These are phyloP conservation scores for Stenodera caucasica DNA, from an alignment of 2,888 invertebrate genomes.

Conservation along the genomic window DNA sequence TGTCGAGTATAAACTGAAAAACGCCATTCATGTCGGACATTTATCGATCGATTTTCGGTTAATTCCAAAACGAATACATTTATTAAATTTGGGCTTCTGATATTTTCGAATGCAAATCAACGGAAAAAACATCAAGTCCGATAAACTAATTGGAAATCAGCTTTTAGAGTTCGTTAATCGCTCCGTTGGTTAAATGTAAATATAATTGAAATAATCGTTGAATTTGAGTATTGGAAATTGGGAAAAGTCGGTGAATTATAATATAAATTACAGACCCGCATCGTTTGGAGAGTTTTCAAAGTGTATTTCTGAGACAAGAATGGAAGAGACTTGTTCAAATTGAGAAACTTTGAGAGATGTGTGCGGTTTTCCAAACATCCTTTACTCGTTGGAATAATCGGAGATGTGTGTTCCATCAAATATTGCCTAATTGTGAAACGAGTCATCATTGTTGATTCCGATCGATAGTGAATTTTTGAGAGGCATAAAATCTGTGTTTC, in stretches of 20 bases:
- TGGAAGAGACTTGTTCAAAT: not conserved
- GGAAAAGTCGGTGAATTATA: too few species aligned
- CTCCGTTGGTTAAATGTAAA: too few species aligned
- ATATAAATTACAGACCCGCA: not conserved
- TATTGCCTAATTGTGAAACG: too few species aligned
- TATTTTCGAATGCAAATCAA: too few species aligned
- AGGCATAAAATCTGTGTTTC: not conserved
- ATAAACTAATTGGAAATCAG: too few species aligned
- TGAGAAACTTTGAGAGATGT: not conserved
- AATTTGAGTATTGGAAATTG: too few species aligned
- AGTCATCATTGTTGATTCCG: not conserved
- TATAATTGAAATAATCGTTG: too few species aligned
- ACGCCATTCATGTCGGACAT: not conserved
- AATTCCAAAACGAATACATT: too few species aligned
- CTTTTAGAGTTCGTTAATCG: too few species aligned
- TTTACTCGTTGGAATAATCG: not conserved
- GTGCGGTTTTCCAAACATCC: not conserved
- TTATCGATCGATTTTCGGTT: not conserved
- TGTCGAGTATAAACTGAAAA: not conserved
- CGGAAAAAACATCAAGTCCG: too few species aligned
- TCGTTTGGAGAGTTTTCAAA: not conserved
- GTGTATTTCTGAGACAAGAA: not conserved
- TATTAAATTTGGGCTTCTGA: too few species aligned
- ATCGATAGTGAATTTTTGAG: not conserved
- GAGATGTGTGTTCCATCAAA: too few species aligned